Conservation (phyloP, 2,888 invertebrate genomes). For the Nomada ruficornis region DNA sequence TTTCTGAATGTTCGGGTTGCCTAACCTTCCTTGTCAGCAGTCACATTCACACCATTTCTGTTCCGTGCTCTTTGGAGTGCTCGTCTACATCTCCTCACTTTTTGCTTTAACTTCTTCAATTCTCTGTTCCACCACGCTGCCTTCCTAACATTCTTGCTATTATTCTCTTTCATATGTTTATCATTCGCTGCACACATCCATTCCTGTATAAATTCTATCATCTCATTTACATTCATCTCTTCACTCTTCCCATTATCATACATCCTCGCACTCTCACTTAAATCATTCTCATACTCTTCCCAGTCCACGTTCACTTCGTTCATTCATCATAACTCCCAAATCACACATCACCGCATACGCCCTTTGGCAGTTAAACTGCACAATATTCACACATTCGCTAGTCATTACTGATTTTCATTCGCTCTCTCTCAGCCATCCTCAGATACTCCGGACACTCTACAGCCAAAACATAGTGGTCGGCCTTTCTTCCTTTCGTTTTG, state of each 20-base stretch:
- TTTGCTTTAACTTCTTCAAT: not conserved
- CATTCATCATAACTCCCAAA: too few relatives aligned
- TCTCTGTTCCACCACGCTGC: slow-evolving; percentile 25
- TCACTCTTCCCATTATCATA: not conserved
- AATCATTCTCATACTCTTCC: slow-evolving; percentile 4
- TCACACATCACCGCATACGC: too few relatives aligned
- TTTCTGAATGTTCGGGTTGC: too few relatives aligned
- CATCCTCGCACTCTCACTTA: not conserved
- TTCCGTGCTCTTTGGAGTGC: not conserved
- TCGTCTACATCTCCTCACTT: not conserved
- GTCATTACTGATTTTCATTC: too few relatives aligned
- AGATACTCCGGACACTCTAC: too few relatives aligned
- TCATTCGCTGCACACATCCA: slow-evolving; percentile 14
- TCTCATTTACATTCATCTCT: not conserved
- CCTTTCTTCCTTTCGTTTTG: too few relatives aligned
- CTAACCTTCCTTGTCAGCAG: too few relatives aligned
- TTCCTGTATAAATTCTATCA: not conserved
- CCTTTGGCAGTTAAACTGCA: too few relatives aligned
- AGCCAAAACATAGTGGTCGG: too few relatives aligned
- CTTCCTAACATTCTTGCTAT: not conserved
- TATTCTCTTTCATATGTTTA: not conserved
- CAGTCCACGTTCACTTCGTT: slow-evolving; percentile 17
- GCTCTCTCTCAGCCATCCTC: too few relatives aligned
- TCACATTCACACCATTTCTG: not conserved
- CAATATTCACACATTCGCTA: too few relatives aligned